Evolutionary conservation across 2,888 invertebrate species (phyloP).

Genomic region (Apodemia hepburni): DNA sequence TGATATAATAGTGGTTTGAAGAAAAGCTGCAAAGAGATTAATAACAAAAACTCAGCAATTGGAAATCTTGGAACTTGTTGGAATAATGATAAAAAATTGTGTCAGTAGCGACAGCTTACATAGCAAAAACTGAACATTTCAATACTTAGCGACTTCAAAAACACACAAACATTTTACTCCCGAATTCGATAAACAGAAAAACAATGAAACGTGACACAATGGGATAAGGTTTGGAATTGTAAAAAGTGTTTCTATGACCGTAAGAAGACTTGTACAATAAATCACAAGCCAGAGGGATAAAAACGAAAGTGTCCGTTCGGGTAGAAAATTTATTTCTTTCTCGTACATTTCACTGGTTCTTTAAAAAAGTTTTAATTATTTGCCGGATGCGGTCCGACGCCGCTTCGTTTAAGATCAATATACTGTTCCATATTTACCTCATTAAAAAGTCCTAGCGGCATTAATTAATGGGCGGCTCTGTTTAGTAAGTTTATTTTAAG

Average conservation of each 20-base stretch:
- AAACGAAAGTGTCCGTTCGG: conserved; percentile 64
- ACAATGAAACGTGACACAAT: conserved; percentile 34
- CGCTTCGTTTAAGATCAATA: conserved; percentile 53
- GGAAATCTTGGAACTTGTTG: conserved; percentile 19
- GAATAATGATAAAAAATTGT: conserved; percentile 28
- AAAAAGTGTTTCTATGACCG: conserved; percentile 33
- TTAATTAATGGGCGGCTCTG: conserved; percentile 13
- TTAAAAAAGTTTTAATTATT: conserved; percentile 71
- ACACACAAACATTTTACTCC: conserved; percentile 13
- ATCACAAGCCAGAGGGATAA: conserved; percentile 59
- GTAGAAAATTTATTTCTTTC: conserved; percentile 70
- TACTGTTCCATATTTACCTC: conserved; percentile 39
- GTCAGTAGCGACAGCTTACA: conserved; percentile 35
- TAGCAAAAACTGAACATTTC: conserved; percentile 43
- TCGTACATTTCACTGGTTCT: conserved; percentile 61
- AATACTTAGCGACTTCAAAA: conserved; percentile 32
- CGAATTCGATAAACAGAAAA: conserved; percentile 25
- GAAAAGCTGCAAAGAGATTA: conserved; percentile 13
- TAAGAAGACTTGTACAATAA: conserved; percentile 50
- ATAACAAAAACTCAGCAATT: conserved; percentile 20
- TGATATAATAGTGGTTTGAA: conserved; percentile 8
- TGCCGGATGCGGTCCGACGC: conserved; percentile 58
- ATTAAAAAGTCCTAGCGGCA: conserved; percentile 23
- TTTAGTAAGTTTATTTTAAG: conserved; percentile 29
- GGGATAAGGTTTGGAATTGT: conserved; percentile 37